Percentiles rank a stretch among this genome's conserved stretches.
These are phyloP conservation scores for Channa argus DNA, from an alignment of 2,113 vertebrate genomes.

Conservation along the genomic window DNA sequence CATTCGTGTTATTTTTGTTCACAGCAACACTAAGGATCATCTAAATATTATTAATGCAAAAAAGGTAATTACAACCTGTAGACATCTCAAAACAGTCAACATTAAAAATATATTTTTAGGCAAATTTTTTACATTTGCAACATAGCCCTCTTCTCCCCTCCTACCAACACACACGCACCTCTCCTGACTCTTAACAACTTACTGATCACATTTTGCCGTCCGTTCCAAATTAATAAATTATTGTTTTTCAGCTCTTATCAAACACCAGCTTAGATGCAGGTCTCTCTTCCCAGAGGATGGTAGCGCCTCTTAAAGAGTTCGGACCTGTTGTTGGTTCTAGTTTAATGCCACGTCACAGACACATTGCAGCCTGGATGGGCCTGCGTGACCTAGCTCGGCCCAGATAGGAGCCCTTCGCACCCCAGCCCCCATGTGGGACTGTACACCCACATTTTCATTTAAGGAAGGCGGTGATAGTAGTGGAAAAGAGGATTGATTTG, in stretches of 20 bases:
- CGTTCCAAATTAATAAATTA: constrained; percentile 42
- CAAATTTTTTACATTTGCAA: constrained; percentile 14
- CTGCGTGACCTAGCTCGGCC: constrained; percentile 67
- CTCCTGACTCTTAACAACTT: constrained; percentile 23
- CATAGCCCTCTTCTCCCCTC: constrained; percentile 40
- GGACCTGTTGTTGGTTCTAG: constrained; percentile 74
- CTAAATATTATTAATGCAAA: constrained; percentile 4
- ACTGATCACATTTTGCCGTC: constrained; percentile 42
- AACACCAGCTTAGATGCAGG: constrained; percentile 36
- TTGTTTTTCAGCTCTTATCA: constrained; percentile 49
- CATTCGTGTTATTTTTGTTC: not conserved
- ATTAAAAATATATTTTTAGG: constrained; percentile 31
- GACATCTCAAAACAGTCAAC: not conserved
- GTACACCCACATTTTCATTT: constrained; percentile 25
- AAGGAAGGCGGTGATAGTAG: not conserved
- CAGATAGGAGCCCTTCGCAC: constrained; percentile 46
- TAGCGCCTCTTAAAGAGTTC: constrained; percentile 77
- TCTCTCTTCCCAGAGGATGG: constrained; percentile 60
- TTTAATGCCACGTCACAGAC: constrained; percentile 78
- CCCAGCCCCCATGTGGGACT: constrained; percentile 41
- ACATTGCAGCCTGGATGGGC: constrained; percentile 63
- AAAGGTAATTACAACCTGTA: not conserved
- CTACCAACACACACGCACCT: constrained; percentile 23
- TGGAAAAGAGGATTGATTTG: not conserved
- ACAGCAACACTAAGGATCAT: not conserved